Evolutionary conservation across 2,888 invertebrate species (phyloP).

Genomic region (Plebejus anna): DNA sequence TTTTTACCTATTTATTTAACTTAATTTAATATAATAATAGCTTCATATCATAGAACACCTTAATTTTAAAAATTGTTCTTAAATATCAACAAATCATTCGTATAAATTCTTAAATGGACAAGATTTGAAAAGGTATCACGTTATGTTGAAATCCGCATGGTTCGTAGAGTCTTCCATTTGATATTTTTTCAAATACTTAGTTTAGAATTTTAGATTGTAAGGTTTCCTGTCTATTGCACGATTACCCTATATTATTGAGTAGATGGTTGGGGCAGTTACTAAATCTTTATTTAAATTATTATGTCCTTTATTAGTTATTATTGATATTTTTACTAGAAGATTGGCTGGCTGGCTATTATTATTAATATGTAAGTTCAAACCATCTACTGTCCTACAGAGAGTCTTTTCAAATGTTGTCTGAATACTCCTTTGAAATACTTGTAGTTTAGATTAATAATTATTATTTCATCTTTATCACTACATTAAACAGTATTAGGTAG

Average conservation of each 20-base stretch:
- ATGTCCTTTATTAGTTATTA: background rate
- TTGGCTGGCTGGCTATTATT: background rate
- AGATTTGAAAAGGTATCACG: slow-evolving; percentile 25
- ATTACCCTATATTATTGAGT: background rate
- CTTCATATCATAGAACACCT: no score
- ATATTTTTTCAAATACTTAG: background rate
- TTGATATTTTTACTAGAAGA: background rate
- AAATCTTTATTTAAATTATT: background rate
- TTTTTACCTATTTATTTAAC: no score
- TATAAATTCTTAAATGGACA: slow-evolving; percentile 14
- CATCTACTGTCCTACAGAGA: background rate
- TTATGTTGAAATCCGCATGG: slow-evolving; percentile 26
- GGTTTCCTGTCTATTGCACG: slow-evolving; percentile 18
- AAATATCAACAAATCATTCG: no score
- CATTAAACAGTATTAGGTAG: background rate
- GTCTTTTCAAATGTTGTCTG: background rate
- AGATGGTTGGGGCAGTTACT: background rate
- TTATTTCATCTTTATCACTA: background rate
- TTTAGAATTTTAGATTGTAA: background rate
- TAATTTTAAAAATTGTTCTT: no score
- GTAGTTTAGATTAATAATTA: background rate
- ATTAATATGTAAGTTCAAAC: background rate
- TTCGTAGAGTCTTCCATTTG: background rate
- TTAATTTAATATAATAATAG: no score
- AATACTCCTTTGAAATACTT: background rate